These are phyloP conservation scores for Onychomys torridus DNA, from an alignment of 2,797 vertebrate species.

Conservation along the genomic window DNA sequence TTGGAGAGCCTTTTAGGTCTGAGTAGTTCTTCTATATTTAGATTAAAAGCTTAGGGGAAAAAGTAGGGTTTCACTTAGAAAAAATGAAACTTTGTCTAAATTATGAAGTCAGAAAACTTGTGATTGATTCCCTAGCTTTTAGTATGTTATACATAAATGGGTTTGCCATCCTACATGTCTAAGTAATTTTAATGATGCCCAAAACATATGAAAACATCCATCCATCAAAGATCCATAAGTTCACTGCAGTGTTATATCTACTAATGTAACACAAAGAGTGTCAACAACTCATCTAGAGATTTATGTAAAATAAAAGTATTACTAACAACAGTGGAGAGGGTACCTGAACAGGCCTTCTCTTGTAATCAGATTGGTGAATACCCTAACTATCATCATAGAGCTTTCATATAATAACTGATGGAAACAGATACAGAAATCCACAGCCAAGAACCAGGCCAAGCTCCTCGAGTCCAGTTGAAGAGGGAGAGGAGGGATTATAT, in stretches of 20 bases:
- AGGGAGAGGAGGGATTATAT: no score
- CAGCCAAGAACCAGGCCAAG: no score
- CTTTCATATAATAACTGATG: no score
- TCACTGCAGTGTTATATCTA: neutral
- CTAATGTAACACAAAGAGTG: neutral
- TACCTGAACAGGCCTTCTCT: no score
- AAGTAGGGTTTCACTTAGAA: neutral
- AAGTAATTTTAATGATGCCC: neutral
- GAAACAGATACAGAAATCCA: no score
- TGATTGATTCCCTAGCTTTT: neutral
- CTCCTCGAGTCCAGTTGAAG: no score
- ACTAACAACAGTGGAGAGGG: no score
- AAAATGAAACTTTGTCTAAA: neutral
- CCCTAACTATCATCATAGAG: no score
- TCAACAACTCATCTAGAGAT: neutral
- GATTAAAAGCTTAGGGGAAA: neutral
- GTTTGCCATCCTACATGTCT: neutral
- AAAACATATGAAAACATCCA: neutral
- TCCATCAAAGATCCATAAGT: neutral
- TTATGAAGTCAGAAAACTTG: neutral
- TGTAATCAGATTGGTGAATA: no score
- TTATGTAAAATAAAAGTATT: neutral
- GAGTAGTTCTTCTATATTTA: neutral
- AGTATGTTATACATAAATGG: neutral
- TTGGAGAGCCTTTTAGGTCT: neutral